Evolutionary conservation across 2,113 vertebrate genomes (phyloP).

Genomic region (Helogale parvula): DNA sequence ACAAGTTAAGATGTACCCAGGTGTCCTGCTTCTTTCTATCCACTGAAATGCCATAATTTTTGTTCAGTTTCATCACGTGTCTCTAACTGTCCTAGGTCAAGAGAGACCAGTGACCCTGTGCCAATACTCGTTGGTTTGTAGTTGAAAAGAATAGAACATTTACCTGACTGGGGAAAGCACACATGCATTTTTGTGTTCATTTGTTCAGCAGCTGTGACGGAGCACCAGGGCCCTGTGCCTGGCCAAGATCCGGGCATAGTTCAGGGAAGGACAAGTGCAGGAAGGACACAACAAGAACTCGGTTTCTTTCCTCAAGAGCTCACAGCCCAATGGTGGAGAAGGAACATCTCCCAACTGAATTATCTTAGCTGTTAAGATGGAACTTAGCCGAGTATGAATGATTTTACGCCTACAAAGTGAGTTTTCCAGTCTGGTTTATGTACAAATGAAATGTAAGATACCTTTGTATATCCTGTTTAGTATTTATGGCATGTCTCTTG

Average conservation of each 20-base stretch:
- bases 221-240: background rate
- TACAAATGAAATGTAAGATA: constrained; percentile 26
- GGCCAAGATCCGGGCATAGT: background rate
- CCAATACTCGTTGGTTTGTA: background rate
- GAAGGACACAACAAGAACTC: background rate
- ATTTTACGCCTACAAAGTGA: background rate
- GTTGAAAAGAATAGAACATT: background rate
- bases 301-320: background rate
- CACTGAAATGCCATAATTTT: background rate
- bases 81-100: background rate
- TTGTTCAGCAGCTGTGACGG: background rate
- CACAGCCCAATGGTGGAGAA: background rate
- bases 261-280: background rate
- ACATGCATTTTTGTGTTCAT: background rate
- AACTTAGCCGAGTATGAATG: background rate
- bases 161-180: background rate
- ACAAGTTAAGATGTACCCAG: background rate
- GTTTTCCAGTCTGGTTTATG: background rate
- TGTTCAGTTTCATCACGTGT: background rate
- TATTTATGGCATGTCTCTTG: constrained; percentile 40
- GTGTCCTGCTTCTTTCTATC: background rate
- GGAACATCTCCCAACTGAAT: background rate
- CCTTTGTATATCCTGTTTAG: constrained; percentile 22
- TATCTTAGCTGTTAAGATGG: background rate
- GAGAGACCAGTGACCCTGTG: background rate